Evolutionary conservation across 2,888 invertebrate species (phyloP), one percentile per base, ranked within the genome.

Genomic region (Drosophila percnosoma): DNA sequence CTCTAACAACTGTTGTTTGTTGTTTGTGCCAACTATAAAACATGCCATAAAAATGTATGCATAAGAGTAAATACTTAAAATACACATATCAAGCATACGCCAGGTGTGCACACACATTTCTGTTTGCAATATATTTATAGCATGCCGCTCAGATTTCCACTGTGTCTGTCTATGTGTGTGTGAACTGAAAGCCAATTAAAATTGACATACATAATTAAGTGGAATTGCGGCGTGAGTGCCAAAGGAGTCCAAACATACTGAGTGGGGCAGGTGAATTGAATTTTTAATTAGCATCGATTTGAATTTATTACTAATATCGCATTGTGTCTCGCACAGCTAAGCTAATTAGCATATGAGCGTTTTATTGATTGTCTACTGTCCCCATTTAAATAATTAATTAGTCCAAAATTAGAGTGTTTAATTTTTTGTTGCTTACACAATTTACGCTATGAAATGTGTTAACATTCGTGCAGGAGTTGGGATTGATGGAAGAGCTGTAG

Each of bases 161-260:
- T 45, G 45, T 45, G 7, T 27, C 49, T 27, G 8, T 10, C 38
- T 48, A 2, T 36, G 29, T 58, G 34, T 57, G 24, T 57, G 68
- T 33, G 63, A 72, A 78, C 85, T 81, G 88, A 87, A 87, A 78
- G 89, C 87, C 89, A 89, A 87, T 87, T 87, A 89, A 87, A 82
- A 78, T 79, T 87, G 87, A 87, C 87, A 89, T 81, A 83, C 73
- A 83, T 87, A 83, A 89, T 86, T 86, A 83, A 80, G 73, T 77
- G 78, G 49, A 58, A 64, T 72, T 74, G 75, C 55, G 72, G 66
- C 65, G 42, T 31, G 57, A 42, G 61, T 66, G 60, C 52, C 66
- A 74, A 72, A 70, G 68, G 64, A 80, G 59, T 45, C 72, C 61
- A 81, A 83, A 86, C 64, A 81, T 67, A 75, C 65, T 80, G 69